phyloP scores from a whole-genome alignment of 2,113 vertebrate species.

The Zosterops hypoxanthus region DNA sequence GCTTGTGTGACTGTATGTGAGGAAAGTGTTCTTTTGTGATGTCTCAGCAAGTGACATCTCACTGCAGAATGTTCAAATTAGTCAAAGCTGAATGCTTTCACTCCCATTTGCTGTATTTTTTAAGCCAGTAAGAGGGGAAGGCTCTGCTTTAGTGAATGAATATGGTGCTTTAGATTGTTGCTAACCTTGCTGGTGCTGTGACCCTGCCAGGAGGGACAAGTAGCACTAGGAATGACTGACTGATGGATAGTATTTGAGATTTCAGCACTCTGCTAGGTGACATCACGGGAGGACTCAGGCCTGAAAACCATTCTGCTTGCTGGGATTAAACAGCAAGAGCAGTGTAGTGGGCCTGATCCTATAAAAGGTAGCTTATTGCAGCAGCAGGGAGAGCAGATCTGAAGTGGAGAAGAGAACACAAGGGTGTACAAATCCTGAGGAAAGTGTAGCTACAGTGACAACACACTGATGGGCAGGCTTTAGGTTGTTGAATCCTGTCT shows the following conservation, averaged over 20 bases:
- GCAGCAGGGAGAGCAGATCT: background rate
- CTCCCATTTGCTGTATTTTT: background rate
- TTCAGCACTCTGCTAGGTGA: background rate
- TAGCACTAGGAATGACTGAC: background rate
- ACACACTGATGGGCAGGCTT: rapidly evolving
- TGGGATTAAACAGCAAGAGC: background rate
- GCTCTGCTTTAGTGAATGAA: background rate
- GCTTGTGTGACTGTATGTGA: rapidly evolving
- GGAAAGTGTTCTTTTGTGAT: background rate
- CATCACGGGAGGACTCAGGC: background rate
- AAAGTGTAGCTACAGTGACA: background rate
- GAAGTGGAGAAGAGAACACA: background rate
- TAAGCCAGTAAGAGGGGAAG: background rate
- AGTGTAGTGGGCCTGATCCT: background rate
- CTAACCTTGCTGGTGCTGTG: background rate
- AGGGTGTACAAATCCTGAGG: background rate
- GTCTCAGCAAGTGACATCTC: background rate
- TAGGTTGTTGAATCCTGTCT: background rate
- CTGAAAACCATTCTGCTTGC: background rate
- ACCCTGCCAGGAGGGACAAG: background rate
- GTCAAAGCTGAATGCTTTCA: background rate
- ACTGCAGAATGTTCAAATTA: background rate
- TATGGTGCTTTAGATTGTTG: background rate
- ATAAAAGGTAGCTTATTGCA: background rate
- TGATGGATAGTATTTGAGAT: background rate